Base-by-base conservation (phyloP, 2,888 invertebrate species). In the Galerucella calmariensis region DNA sequence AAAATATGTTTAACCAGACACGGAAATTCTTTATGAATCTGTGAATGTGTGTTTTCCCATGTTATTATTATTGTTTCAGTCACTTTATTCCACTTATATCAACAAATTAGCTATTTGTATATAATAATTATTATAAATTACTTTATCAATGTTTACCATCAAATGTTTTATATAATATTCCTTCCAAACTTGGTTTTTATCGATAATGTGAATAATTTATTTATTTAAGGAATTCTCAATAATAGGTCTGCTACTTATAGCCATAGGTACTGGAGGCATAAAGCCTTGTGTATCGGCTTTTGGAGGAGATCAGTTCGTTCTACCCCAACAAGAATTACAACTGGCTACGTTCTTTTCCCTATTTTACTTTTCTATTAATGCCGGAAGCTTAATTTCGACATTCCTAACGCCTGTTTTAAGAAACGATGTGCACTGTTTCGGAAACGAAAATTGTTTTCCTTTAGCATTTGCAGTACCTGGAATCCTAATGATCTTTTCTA, bases 221-320 rank as follows among this genome's bases (percentile, higher is more conserved):
- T 67, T 35, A 46, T 71, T 62, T 44, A 11, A 72, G 35, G 84
- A 80, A 44, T 84, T 87, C 59, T 83, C 87, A 9, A 89, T 94
- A 41, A 2, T 93, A 27, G 94, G 94, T 0, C 87, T 95, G 16
- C 80, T 93, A 0, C 87, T 94, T 41, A 95, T 98, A 81, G 97
- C 97, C 0, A 82, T 97, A 14, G 97, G 97, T 0, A 97, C 97
- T 0, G 98, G 98, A 1, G 97, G 97, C 1, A 98, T 98, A 81
- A 98, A 98, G 84, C 97, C 98, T 0, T 98, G 97, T 84, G 97
- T 98, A 0, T 91, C 96, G 0, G 96, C 98, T 0, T 98, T 98
- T 86, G 98, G 98, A 0, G 98, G 97, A 0, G 98, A 98, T 86
- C 98, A 97, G 88, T 97, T 97, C 87, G 89, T 91, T 66, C 81